Base-by-base conservation (phyloP, 1,140 invertebrate genomes). In the Pteromalus puparum region DNA sequence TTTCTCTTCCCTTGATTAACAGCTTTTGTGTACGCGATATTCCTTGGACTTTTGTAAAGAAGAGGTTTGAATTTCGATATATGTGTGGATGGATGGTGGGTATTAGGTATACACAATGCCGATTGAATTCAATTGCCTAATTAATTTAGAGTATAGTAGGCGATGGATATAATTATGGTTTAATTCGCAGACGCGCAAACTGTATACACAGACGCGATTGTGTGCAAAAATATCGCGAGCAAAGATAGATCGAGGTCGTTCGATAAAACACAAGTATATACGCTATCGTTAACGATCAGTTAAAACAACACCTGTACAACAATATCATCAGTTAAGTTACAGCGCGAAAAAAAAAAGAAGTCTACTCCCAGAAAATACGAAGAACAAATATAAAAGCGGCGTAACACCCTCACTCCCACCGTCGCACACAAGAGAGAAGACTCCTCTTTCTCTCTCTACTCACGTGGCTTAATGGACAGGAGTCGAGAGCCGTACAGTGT, bases 1-100 rank as follows among this genome's bases (percentile, higher is more conserved):
- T 80, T 48, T 70, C 70, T 34, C 70, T 34, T 30, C 68, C 48
- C 68, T 46, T 73, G 79, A 81, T 61, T 73, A 81, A 81, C 38
- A 81, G 34, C 79, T 81, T 53, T 81, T 34, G 30, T 42, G 30
- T 70, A 70, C 9, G 61, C 26, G 65, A 80, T 80, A 80, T 80
- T 80, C 28, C 21, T 70, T 7, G n/a, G 4, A 4, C 74, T 53
- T 30, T 61, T 26, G 38, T 7, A 9, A 42, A 6, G 10, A 1
- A 9, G 5, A 61, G 18, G 21, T 61, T 61, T 61, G 53, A n/a
- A n/a, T 61, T 61, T 61, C 53, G 53, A 61, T n/a, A n/a, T 18
- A 2, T 61, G 30, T 34, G 30, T 5, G 30, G 30, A 34, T 34
- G 30, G 30, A 34, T 34, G 6, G 53, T 1, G 53, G 2, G 53